These are phyloP conservation scores for Apis laboriosa DNA, from an alignment of 1,140 invertebrate species.

Conservation along the genomic window DNA sequence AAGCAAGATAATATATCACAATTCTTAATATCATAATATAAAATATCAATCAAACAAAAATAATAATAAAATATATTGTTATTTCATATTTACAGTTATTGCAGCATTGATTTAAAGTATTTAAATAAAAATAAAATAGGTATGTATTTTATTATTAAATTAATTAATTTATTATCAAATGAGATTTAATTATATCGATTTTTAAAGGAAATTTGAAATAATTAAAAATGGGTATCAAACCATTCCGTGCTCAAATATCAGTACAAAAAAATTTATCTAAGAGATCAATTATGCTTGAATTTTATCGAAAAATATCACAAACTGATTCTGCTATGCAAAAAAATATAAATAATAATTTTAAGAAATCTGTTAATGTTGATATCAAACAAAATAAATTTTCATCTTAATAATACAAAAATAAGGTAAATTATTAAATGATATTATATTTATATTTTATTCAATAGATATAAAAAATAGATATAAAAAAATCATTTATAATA, in stretches of 20 bases:
- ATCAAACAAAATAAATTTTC: background rate
- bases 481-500: no score
- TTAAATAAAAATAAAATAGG: background rate
- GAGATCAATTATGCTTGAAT: constrained; percentile 25
- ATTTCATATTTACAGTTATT: background rate
- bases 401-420: background rate
- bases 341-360: constrained; percentile 6
- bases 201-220: background rate
- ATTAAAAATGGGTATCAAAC: constrained; percentile 72
- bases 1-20: constrained; percentile 28
- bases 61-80: background rate
- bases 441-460: background rate
- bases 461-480: no score
- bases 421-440: background rate
- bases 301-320: constrained; percentile 56
- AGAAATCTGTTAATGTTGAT: background rate
- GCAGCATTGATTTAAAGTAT: background rate
- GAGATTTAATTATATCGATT: background rate
- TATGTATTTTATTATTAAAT: constrained; percentile 3
- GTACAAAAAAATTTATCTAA: constrained; percentile 43
- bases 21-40: constrained; percentile 4
- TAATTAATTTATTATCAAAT: background rate
- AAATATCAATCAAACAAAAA: background rate
- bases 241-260: constrained; percentile 76
- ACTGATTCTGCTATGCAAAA: background rate